Conservation (phyloP, 2,888 invertebrate species). For the Acleris sparsana region DNA sequence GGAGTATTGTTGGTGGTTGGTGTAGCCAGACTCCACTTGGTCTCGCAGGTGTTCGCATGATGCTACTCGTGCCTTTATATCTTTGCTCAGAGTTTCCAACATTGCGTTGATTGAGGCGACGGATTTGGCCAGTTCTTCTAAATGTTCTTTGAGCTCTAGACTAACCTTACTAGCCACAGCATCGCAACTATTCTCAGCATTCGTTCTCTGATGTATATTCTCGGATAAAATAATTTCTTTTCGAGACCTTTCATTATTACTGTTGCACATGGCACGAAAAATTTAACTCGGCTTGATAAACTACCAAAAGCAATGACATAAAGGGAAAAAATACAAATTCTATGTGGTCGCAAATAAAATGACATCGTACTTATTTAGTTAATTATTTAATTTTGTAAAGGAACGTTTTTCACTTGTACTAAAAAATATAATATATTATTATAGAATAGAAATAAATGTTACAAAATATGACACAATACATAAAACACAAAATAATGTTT, state of each 20-base stretch:
- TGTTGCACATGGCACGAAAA: conserved; percentile 27
- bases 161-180: conserved; percentile 38
- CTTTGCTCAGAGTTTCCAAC: conserved; percentile 18
- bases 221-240: conserved; percentile 38
- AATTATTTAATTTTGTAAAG: conserved; percentile 1
- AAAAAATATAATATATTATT: conserved; percentile 21
- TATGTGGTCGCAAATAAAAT: conserved; percentile 22
- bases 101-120: conserved; percentile 35
- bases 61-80: conserved; percentile 1
- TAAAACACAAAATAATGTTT: background rate
- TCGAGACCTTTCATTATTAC: conserved; percentile 32
- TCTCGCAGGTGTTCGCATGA: conserved; percentile 40
- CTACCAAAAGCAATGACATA: conserved; percentile 6
- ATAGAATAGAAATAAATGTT: background rate
- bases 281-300: conserved; percentile 14
- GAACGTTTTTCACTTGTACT: conserved; percentile 13
- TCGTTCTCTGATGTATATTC: conserved; percentile 37
- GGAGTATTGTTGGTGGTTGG: conserved; percentile 33
- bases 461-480: background rate
- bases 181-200: conserved; percentile 35
- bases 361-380: background rate
- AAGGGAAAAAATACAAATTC: conserved; percentile 9
- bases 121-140: conserved; percentile 41
- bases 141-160: conserved; percentile 41
- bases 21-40: conserved; percentile 45